These are phyloP conservation scores for Pagrus major DNA, from an alignment of 2,113 vertebrate genomes.

Conservation along the genomic window DNA sequence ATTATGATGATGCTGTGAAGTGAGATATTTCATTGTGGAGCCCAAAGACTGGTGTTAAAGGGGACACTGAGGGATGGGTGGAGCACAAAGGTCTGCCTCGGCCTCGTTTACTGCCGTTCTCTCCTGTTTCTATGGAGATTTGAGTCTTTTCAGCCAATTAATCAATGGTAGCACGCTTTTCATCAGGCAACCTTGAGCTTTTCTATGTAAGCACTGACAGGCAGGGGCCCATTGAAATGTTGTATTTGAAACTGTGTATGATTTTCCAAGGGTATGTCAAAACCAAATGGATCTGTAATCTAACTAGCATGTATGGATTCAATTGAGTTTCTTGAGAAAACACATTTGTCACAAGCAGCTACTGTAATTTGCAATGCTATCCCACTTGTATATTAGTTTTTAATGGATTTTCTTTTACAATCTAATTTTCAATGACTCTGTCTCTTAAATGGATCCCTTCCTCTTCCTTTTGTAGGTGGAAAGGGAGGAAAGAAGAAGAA, in stretches of 20 bases:
- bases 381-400: conserved; percentile 43
- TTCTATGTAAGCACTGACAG: conserved; percentile 61
- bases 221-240: conserved; percentile 61
- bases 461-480: conserved; percentile 86
- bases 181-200: conserved; percentile 79
- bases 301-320: conserved; percentile 43
- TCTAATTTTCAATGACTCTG: conserved; percentile 18
- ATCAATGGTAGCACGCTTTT: conserved; percentile 77
- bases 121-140: conserved; percentile 83
- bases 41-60: conserved; percentile 71
- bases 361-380: conserved; percentile 39
- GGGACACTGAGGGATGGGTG: conserved; percentile 77
- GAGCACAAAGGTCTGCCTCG: conserved; percentile 70
- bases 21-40: conserved; percentile 80
- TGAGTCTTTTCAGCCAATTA: conserved; percentile 79
- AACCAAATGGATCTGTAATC: conserved; percentile 62
- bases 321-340: conserved; percentile 53
- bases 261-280: conserved; percentile 56
- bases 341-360: conserved; percentile 52
- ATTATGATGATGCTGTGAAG: conserved; percentile 80
- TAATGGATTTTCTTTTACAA: conserved; percentile 47
- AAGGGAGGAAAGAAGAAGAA: conserved; percentile 99
- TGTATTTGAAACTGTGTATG: conserved; percentile 59
- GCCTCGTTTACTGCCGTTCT: conserved; percentile 66
- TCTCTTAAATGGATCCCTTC: conserved; percentile 24